Evolutionary conservation across 2,797 vertebrate species (phyloP), one percentile per base, ranked within the genome.

Genomic region (Anas flavirostris): DNA sequence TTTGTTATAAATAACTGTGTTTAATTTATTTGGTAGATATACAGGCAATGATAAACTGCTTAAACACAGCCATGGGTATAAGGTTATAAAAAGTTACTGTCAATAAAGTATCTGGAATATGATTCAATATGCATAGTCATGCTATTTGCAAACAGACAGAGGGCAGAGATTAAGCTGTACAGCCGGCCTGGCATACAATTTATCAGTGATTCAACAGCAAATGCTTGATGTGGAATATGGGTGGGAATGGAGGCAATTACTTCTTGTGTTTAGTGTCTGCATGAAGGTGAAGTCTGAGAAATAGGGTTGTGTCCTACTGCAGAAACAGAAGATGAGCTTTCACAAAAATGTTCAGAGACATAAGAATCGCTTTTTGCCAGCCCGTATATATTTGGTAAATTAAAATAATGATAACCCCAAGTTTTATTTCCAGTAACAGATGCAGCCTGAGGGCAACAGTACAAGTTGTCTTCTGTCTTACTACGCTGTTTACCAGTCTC

Each of bases 361-460:
- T 0, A 0, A 87, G 48, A 81, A 64, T 19, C 29, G 64, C 46
- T 82, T 77, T 80, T 74, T 82, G 35, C 79, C 75, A 82, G 56
- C 70, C 79, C 50, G 29, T 35, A 64, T 44, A 23, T 50, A 60
- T 74, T 41, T 82, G 72, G 25, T 56, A 86, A 85, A 41, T 90
- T 91, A 94, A 81, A 90, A 59, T 55, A 80, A 88, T 4, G 72
- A 87, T 64, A 90, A 86, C 31, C 37, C 19, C 72, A n/a, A 68
- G 78, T 87, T 90, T 85, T 82, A 91, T 59, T 95, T 89, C 48
- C 68, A 91, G 43, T 62, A 82, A 89, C 81, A 95, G 88, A 86
- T 74, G 86, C 83, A 90, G 81, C 90, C 80, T 50, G 44, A 82
- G 60, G 83, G 70, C 60, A 86, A 67, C 56, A 50, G 74, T 55